Conservation (phyloP, 2,113 vertebrate species). For the Parus major region DNA sequence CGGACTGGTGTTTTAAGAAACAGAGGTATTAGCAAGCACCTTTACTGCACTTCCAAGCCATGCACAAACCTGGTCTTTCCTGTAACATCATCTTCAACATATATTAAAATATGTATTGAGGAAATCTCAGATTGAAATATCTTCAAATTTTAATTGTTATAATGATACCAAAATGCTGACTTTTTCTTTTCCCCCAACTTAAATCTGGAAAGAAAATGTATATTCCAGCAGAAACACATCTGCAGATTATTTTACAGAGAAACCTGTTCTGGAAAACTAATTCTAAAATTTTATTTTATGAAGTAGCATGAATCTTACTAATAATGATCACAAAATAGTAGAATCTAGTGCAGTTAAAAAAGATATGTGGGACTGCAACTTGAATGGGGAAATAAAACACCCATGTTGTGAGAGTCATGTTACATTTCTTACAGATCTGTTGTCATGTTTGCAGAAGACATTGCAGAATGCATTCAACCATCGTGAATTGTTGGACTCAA, state of each 20-base stretch:
- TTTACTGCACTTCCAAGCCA: neutral
- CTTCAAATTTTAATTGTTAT: neutral
- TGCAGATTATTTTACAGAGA: neutral
- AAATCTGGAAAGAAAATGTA: neutral
- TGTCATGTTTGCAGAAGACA: neutral
- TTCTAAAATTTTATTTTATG: neutral
- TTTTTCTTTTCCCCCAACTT: neutral
- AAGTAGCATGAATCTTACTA: neutral
- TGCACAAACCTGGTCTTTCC: neutral
- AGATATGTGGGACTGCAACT: neutral
- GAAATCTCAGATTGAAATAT: neutral
- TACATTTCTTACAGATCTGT: neutral
- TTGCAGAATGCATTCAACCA: neutral
- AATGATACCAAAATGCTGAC: neutral
- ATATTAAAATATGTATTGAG: neutral
- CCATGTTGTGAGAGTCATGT: neutral
- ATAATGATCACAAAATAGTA: neutral
- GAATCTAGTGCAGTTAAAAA: neutral
- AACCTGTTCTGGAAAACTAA: neutral
- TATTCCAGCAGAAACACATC: neutral
- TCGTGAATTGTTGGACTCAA: neutral
- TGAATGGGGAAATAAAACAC: neutral
- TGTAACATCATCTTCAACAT: neutral
- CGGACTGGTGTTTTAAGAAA: neutral
- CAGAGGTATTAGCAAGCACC: neutral